Conservation (phyloP, 2,888 invertebrate species). For the Ophion slaviceki region DNA sequence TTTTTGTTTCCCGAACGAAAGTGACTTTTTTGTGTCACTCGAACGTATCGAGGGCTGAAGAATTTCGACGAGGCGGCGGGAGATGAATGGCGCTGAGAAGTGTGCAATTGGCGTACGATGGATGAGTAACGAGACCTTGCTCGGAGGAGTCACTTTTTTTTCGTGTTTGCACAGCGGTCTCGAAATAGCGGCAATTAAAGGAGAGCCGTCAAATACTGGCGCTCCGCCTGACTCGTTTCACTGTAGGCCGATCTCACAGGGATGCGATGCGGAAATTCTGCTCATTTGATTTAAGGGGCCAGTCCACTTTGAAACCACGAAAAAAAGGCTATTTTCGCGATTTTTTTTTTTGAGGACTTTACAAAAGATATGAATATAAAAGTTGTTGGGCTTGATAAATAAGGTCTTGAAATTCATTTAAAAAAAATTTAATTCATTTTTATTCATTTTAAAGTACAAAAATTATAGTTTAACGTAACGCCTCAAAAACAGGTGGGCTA, state of each 20-base stretch:
- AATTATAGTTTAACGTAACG: no score
- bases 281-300: neutral
- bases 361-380: no score
- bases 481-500: no score
- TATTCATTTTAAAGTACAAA: no score
- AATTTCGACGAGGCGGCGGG: neutral
- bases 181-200: neutral
- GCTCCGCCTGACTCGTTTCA: neutral
- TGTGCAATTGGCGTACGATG: neutral
- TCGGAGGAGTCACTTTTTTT: constrained; percentile 6
- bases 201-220: neutral
- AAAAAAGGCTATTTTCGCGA: no score
- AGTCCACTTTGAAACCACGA: no score
- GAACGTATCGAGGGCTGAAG: neutral
- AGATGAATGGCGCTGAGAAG: constrained; percentile 12
- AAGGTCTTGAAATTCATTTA: no score
- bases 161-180: constrained; percentile 3
- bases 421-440: no score
- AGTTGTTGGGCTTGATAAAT: no score
- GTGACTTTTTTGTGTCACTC: neutral
- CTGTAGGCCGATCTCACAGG: neutral
- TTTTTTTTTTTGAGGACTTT: no score
- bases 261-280: neutral
- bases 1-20: neutral
- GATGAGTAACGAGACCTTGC: constrained; percentile 20